Conservation (phyloP, 2,888 invertebrate species). For the Diarsia rubi region DNA sequence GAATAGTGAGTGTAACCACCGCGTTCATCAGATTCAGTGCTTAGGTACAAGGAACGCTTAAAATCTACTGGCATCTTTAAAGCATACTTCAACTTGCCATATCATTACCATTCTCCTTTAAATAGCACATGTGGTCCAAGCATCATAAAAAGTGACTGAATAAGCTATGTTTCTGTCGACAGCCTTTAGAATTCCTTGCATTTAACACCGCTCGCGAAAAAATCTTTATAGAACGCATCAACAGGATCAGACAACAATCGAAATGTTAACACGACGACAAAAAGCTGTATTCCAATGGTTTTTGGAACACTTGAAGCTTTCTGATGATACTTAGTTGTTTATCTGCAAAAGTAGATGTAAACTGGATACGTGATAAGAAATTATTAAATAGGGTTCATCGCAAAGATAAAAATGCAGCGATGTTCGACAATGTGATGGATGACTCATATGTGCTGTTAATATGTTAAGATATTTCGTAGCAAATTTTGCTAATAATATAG, state of each 20-base stretch:
- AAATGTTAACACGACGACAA: conserved; percentile 83
- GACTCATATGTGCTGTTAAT: conserved; percentile 12
- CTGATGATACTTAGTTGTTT: conserved; percentile 41
- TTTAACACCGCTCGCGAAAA: conserved; percentile 81
- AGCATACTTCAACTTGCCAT: conserved; percentile 11
- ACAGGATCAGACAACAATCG: conserved; percentile 85
- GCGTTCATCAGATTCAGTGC: conserved; percentile 14
- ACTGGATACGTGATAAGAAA: conserved; percentile 1
- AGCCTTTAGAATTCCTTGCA: conserved; percentile 79
- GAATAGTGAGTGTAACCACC: conserved; percentile 4
- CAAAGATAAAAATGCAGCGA: not conserved
- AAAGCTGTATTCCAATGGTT: conserved; percentile 66
- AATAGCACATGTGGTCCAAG: conserved; percentile 54
- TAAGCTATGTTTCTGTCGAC: conserved; percentile 67
- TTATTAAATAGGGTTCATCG: conserved; percentile 1
- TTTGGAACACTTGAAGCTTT: conserved; percentile 59
- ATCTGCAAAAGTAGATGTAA: conserved; percentile 28
- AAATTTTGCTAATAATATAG: not conserved
- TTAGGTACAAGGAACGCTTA: not conserved
- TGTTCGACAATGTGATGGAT: not conserved
- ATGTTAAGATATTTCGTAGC: too few relatives aligned
- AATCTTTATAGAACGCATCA: conserved; percentile 73
- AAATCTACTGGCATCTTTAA: conserved; percentile 6
- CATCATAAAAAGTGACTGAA: conserved; percentile 59
- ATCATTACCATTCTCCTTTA: conserved; percentile 24